phyloP scores from a whole-genome alignment of 2,797 vertebrate genomes.

The Enteromius radiatus region DNA sequence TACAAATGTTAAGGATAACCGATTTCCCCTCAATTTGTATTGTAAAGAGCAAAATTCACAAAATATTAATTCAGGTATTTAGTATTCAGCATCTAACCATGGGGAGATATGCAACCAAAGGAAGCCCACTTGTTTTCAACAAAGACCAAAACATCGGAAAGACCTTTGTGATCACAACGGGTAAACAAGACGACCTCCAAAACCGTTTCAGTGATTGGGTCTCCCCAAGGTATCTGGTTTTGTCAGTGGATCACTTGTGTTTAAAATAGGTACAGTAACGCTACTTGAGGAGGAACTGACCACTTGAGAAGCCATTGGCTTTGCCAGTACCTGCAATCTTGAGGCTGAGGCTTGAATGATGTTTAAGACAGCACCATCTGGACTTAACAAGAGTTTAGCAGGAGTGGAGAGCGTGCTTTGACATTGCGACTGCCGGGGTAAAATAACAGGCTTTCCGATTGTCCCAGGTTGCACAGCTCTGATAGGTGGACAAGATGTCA shows the following conservation, averaged over 20 bases:
- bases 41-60: slow-evolving; percentile 10
- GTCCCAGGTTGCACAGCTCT: slow-evolving; percentile 59
- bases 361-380: slow-evolving; percentile 88
- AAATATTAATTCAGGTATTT: not conserved
- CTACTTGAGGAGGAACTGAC: slow-evolving; percentile 70
- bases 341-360: slow-evolving; percentile 77
- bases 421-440: slow-evolving; percentile 56
- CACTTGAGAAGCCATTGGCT: slow-evolving; percentile 61
- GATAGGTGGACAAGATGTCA: slow-evolving; percentile 65
- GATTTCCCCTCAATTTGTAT: not conserved
- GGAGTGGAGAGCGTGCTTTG: slow-evolving; percentile 71
- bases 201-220: slow-evolving; percentile 8
- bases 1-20: not conserved
- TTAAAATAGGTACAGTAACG: slow-evolving; percentile 73
- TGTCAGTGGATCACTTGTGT: slow-evolving; percentile 60
- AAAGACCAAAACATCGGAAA: not conserved
- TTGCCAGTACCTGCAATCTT: slow-evolving; percentile 57
- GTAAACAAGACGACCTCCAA: not conserved
- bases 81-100: not conserved
- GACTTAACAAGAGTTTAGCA: slow-evolving; percentile 88
- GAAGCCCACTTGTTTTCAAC: slow-evolving; percentile 4
- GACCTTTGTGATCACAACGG: not conserved
- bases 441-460: slow-evolving; percentile 56
- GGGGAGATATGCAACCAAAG: not conserved
- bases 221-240: slow-evolving; percentile 43